A percentile compares a stretch with the other conserved stretches of the same genome.
Conservation (phyloP, 2,888 invertebrate species). For the Pachymerium ferrugineum region DNA sequence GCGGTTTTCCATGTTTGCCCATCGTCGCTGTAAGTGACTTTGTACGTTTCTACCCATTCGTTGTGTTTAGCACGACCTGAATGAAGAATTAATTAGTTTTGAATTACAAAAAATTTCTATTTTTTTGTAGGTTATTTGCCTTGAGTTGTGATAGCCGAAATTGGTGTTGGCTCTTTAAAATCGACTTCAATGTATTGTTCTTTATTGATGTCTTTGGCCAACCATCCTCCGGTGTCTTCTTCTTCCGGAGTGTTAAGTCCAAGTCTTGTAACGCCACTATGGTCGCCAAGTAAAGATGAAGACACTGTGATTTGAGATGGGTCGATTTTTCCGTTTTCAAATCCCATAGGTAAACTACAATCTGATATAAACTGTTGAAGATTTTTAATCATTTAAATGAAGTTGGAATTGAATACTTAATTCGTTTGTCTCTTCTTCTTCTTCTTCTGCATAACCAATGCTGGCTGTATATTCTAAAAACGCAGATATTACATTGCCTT, state of each 20-base stretch:
- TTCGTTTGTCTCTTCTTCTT: too few species aligned
- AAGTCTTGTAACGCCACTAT: conserved; percentile 34
- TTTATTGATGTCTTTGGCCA: conserved; percentile 40
- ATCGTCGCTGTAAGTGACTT: conserved; percentile 28
- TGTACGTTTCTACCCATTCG: conserved; percentile 35
- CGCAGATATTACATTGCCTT: too few species aligned
- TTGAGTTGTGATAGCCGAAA: conserved; percentile 42
- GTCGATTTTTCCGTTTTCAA: conserved; percentile 33
- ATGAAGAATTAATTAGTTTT: not conserved
- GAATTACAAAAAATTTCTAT: not conserved
- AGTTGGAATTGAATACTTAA: too few species aligned
- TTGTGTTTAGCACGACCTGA: conserved; percentile 33
- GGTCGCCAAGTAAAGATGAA: conserved; percentile 35
- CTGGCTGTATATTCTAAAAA: too few species aligned
- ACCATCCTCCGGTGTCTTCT: conserved; percentile 43
- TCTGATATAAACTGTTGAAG: conserved; percentile 26
- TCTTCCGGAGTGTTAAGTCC: conserved; percentile 36
- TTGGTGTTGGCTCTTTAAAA: conserved; percentile 39
- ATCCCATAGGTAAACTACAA: conserved; percentile 37
- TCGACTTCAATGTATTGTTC: conserved; percentile 42
- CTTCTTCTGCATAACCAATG: too few species aligned
- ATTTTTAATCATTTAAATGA: too few species aligned
- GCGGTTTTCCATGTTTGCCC: conserved; percentile 10
- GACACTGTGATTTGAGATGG: conserved; percentile 34
- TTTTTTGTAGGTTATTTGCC: conserved; percentile 37